Percentiles rank a stretch among this genome's conserved stretches.
Conservation (phyloP, 1,140 invertebrate species). For the Dendrolimus punctatus region DNA sequence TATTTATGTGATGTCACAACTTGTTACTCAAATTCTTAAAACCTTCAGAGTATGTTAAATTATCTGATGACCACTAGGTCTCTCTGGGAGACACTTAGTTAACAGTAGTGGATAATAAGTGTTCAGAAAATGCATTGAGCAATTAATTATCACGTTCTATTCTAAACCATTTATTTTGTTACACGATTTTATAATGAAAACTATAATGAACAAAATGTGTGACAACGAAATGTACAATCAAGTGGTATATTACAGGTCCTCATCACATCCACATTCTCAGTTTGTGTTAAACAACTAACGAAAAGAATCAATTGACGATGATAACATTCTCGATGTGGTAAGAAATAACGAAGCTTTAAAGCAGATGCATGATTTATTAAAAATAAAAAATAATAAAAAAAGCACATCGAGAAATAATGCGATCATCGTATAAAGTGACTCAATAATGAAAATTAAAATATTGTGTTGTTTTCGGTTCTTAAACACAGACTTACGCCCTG, state of each 20-base stretch:
- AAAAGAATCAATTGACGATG: conserved; percentile 29
- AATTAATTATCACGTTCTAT: conserved; percentile 19
- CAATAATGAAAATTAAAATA: conserved; percentile 16
- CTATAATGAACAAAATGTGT: too few relatives aligned
- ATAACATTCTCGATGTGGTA: conserved; percentile 59
- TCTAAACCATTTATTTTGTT: conserved; percentile 26
- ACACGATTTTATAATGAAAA: conserved; percentile 2
- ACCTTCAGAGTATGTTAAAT: too few relatives aligned
- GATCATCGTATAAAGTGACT: conserved; percentile 39
- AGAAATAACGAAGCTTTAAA: conserved; percentile 52
- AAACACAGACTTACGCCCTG: conserved; percentile 68
- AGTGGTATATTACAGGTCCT: conserved; percentile 37
- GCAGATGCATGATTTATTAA: conserved; percentile 39
- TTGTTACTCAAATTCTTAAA: too few relatives aligned
- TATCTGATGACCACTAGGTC: too few relatives aligned
- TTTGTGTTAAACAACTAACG: conserved; percentile 25
- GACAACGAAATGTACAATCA: conserved; percentile 14
- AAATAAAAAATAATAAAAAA: conserved; percentile 36
- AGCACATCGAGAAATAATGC: conserved; percentile 58
- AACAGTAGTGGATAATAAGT: too few relatives aligned
- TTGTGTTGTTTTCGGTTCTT: conserved; percentile 24
- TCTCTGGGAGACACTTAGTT: too few relatives aligned
- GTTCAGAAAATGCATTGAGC: conserved; percentile 47
- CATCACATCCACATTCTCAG: conserved; percentile 38
- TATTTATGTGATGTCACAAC: conserved; percentile 11